A percentile compares a stretch with the other conserved stretches of the same genome.
These are phyloP conservation scores for Tokudaia tokunoshimensis DNA, from an alignment of 2,797 vertebrate genomes.

Conservation along the genomic window DNA sequence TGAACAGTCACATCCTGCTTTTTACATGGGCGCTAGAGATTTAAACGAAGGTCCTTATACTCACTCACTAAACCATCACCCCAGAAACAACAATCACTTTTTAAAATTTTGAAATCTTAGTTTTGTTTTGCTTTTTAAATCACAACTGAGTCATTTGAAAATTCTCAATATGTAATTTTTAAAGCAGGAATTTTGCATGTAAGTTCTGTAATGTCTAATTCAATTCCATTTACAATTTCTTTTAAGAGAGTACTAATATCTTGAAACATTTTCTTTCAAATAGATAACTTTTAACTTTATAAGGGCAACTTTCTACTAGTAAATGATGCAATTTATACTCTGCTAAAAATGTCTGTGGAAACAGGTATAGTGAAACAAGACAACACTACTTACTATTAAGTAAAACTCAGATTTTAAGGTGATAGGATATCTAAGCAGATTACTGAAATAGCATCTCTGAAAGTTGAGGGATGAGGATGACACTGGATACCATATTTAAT, in stretches of 20 bases:
- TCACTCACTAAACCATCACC: not conserved
- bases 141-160: constrained; percentile 79
- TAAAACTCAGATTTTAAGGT: constrained; percentile 60
- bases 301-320: constrained; percentile 82
- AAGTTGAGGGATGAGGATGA: not conserved
- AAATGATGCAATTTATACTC: constrained; percentile 57
- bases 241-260: constrained; percentile 54
- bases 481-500: constrained; percentile 37
- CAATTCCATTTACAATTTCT: constrained; percentile 60
- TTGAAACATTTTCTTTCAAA: not conserved
- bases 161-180: constrained; percentile 75
- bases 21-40: not conserved
- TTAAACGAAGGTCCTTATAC: not conserved
- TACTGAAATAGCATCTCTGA: constrained; percentile 17
- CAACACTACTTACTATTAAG: not conserved
- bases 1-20: not conserved
- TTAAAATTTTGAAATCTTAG: not conserved
- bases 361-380: constrained; percentile 3
- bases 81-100: not conserved
- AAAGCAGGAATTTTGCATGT: constrained; percentile 70
- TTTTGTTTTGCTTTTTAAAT: constrained; percentile 72
- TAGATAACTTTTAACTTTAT: constrained; percentile 76
- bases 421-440: constrained; percentile 32
- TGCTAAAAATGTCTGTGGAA: constrained; percentile 42
- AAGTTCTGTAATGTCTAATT: constrained; percentile 61